These are phyloP conservation scores for Alligator mississippiensis DNA, from an alignment of 2,113 vertebrate genomes.

Conservation along the genomic window DNA sequence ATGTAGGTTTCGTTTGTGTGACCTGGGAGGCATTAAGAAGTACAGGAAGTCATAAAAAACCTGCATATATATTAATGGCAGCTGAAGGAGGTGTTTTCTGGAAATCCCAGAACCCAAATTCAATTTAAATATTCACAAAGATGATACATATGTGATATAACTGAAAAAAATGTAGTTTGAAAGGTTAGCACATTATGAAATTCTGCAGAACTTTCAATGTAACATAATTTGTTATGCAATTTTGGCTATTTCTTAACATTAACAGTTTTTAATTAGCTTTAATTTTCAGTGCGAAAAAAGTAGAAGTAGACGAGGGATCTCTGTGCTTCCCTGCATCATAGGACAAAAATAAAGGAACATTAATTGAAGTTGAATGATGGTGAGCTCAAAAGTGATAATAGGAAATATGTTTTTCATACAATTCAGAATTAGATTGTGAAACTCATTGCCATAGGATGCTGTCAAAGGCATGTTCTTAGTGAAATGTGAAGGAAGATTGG, in stretches of 20 bases:
- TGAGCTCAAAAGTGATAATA: background rate
- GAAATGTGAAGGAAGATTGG: background rate
- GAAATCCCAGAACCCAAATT: background rate
- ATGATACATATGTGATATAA: background rate
- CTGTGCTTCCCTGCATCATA: background rate
- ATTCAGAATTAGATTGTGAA: background rate
- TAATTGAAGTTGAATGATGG: background rate
- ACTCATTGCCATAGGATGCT: background rate
- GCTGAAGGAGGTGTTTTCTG: background rate
- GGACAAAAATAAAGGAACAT: background rate
- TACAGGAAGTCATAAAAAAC: background rate
- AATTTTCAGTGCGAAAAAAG: background rate
- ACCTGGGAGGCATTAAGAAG: background rate
- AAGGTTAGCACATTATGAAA: background rate
- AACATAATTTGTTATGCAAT: background rate
- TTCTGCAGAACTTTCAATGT: background rate
- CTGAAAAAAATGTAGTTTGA: too few species aligned
- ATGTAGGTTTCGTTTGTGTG: too few species aligned
- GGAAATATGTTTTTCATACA: background rate
- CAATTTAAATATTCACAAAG: background rate
- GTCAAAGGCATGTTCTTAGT: background rate
- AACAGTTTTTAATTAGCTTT: slow-evolving; percentile 4
- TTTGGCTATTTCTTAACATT: background rate
- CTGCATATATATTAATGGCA: background rate
- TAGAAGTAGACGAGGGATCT: background rate